Percentiles rank a stretch among this genome's conserved stretches.
phyloP scores from a whole-genome alignment of 1,140 invertebrate genomes.

The Sarcophaga bullata region DNA sequence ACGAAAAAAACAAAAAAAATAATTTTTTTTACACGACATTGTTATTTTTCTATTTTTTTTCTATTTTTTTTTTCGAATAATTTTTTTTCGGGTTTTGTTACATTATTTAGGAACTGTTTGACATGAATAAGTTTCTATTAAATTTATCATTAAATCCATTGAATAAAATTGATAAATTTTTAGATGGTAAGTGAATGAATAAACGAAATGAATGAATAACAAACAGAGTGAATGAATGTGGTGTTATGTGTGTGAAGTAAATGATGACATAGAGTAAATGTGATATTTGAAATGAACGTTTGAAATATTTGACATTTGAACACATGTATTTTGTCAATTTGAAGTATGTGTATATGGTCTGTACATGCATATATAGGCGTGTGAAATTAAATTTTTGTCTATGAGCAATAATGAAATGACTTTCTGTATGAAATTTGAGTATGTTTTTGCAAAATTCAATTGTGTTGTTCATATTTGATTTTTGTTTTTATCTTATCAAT shows the following conservation, averaged over 20 bases:
- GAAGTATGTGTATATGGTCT: background rate
- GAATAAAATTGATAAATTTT: conserved; percentile 39
- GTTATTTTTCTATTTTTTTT: background rate
- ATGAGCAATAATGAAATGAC: background rate
- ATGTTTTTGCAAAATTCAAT: background rate
- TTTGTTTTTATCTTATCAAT: too few relatives aligned
- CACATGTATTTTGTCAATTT: background rate
- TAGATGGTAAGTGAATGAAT: conserved; percentile 19
- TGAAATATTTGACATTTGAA: conserved; percentile 4
- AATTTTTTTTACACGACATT: background rate
- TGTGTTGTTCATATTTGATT: too few relatives aligned
- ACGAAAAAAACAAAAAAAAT: too few relatives aligned
- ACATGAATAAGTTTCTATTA: conserved; percentile 31
- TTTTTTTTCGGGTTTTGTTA: background rate
- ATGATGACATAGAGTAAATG: too few relatives aligned
- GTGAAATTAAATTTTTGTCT: background rate
- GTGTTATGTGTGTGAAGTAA: too few relatives aligned
- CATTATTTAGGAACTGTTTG: conserved; percentile 4
- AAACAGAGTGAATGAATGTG: too few relatives aligned
- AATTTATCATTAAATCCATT: conserved; percentile 29
- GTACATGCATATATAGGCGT: background rate
- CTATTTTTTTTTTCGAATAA: conserved; percentile 5
- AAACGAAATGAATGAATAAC: too few relatives aligned
- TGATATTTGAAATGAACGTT: too few relatives aligned
- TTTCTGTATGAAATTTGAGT: background rate